Percentiles rank a stretch among this genome's conserved stretches.
Evolutionary conservation across 1,140 invertebrate genomes (phyloP).

Genomic region (Neoseiulus cucumeris): DNA sequence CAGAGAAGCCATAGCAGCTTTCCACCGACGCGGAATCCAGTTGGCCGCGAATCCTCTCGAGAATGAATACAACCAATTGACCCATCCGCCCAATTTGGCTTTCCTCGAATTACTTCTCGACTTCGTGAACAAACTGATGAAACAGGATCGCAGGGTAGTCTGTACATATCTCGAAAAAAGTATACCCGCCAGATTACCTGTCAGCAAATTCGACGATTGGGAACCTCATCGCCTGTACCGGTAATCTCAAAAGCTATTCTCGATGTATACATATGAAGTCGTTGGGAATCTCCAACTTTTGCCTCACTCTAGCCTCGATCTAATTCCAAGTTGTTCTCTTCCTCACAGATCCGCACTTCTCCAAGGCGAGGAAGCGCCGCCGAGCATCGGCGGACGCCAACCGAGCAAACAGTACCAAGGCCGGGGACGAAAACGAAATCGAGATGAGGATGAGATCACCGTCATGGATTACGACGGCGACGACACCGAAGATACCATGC

Average conservation of each 20-base stretch:
- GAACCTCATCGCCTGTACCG: background rate
- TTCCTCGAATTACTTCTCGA: constrained; percentile 87
- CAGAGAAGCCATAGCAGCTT: constrained; percentile 81
- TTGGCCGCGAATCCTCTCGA: constrained; percentile 56
- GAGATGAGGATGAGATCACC: background rate
- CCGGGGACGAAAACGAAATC: background rate
- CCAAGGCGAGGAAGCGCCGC: background rate
- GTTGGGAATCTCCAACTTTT: too few relatives aligned
- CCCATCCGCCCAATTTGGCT: constrained; percentile 60
- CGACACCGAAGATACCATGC: background rate
- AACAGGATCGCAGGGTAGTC: constrained; percentile 44
- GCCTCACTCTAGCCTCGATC: too few relatives aligned
- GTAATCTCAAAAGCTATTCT: background rate
- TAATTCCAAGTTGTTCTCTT: too few relatives aligned
- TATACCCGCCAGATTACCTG: background rate
- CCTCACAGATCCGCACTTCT: background rate
- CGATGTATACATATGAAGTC: too few relatives aligned
- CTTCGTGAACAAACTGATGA: constrained; percentile 85
- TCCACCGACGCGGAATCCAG: constrained; percentile 80
- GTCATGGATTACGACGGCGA: background rate
- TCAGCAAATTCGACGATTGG: constrained; percentile 8
- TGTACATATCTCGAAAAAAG: constrained; percentile 5
- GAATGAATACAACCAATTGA: constrained; percentile 43
- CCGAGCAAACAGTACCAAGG: constrained; percentile 6
- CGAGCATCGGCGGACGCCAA: background rate